These are phyloP conservation scores for Clanis bilineata DNA, from an alignment of 2,888 invertebrate species.

Conservation along the genomic window DNA sequence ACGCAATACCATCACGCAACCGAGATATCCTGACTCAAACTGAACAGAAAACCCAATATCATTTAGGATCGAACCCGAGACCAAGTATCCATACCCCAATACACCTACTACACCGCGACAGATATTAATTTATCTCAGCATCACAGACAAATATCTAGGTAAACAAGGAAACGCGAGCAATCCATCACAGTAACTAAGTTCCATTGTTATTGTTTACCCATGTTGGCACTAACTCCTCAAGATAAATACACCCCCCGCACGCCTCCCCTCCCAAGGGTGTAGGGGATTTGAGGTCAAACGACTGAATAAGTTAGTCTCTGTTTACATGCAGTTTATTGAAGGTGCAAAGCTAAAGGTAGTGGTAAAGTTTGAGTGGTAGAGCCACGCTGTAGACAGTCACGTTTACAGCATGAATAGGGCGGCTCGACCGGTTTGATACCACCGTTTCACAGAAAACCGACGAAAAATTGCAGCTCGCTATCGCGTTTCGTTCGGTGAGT, in stretches of 20 bases:
- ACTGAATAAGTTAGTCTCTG: slow-evolving; percentile 14
- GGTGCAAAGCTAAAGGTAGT: background rate
- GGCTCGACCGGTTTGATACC: too few relatives aligned
- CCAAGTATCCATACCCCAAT: too few relatives aligned
- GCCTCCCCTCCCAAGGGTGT: background rate
- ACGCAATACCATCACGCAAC: too few relatives aligned
- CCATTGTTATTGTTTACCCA: slow-evolving; percentile 4
- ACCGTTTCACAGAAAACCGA: too few relatives aligned
- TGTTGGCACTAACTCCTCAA: background rate
- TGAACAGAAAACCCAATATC: too few relatives aligned
- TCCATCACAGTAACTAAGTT: background rate
- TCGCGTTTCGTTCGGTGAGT: too few relatives aligned
- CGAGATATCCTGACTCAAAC: too few relatives aligned
- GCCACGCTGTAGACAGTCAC: too few relatives aligned
- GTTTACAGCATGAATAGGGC: too few relatives aligned
- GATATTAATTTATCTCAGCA: background rate
- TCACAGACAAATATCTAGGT: background rate
- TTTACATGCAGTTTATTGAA: slow-evolving; percentile 16
- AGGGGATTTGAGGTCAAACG: slow-evolving; percentile 4
- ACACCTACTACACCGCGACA: too few relatives aligned
- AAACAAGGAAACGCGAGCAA: background rate
- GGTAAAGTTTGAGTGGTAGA: background rate
- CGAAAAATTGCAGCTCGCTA: too few relatives aligned
- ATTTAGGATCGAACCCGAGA: too few relatives aligned
- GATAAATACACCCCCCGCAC: slow-evolving; percentile 17